These are phyloP conservation scores for Neolamprologus multifasciatus DNA, from an alignment of 2,797 vertebrate genomes.

Conservation along the genomic window DNA sequence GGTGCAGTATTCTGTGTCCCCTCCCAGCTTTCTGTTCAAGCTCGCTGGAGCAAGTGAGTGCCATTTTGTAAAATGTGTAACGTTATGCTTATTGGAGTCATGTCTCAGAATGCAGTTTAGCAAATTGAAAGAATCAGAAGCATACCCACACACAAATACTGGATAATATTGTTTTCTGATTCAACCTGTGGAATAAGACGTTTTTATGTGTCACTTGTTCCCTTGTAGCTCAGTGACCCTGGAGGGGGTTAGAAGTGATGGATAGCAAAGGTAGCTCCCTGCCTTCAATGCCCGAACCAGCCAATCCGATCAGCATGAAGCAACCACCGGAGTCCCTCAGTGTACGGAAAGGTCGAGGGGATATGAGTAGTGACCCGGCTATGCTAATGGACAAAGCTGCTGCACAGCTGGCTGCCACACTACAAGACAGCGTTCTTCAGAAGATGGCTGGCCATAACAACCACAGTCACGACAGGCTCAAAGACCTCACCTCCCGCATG, in stretches of 20 bases:
- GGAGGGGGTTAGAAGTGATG: constrained; percentile 71
- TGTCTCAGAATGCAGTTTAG: constrained; percentile 4
- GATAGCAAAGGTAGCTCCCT: constrained; percentile 85
- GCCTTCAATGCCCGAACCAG: constrained; percentile 82
- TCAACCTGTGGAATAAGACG: not conserved
- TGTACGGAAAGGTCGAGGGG: constrained; percentile 78
- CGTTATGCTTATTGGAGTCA: constrained; percentile 1
- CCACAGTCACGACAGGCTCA: constrained; percentile 84
- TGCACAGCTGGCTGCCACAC: constrained; percentile 82
- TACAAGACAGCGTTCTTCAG: constrained; percentile 87
- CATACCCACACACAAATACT: not conserved
- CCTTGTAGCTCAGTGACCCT: constrained; percentile 68
- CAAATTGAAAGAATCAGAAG: not conserved
- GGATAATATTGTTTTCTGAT: not conserved
- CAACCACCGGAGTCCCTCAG: constrained; percentile 86
- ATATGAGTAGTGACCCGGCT: constrained; percentile 83
- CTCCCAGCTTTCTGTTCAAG: constrained; percentile 13
- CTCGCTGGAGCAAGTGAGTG: constrained; percentile 25
- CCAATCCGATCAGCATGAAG: constrained; percentile 89
- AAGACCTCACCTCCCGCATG: constrained; percentile 90
- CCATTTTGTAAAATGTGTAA: constrained; percentile 44
- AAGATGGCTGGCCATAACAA: constrained; percentile 86
- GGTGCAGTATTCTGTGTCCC: constrained; percentile 46
- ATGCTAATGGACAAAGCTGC: constrained; percentile 86
- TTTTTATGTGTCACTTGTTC: constrained; percentile 34